A percentile compares a stretch with the other conserved stretches of the same genome.
Evolutionary conservation across 1,140 invertebrate species (phyloP).

Genomic region (Tetraneura akinire): DNA sequence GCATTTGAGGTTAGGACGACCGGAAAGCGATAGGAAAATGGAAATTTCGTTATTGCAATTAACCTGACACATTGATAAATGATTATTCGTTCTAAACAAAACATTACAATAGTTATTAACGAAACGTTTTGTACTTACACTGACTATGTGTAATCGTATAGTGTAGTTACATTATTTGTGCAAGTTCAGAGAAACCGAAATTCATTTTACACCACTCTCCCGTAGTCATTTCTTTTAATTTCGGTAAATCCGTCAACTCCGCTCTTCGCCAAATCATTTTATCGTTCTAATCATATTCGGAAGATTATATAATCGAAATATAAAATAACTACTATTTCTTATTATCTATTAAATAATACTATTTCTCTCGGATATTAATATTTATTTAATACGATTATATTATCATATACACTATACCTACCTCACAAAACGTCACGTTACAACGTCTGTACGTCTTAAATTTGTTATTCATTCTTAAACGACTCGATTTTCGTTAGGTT

Average conservation of each 20-base stretch:
- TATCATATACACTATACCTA: not conserved
- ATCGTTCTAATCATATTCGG: not conserved
- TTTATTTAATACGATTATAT: too few relatives aligned
- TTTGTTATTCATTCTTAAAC: not conserved
- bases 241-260: not conserved
- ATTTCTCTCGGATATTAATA: too few relatives aligned
- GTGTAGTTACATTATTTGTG: not conserved
- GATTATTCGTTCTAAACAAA: not conserved
- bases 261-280: not conserved
- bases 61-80: not conserved
- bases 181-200: not conserved
- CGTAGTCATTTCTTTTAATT: not conserved
- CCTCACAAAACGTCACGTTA: not conserved
- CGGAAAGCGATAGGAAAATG: not conserved
- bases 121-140: not conserved
- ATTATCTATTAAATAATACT: too few relatives aligned
- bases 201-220: too few relatives aligned
- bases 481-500: not conserved
- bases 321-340: too few relatives aligned
- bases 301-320: too few relatives aligned
- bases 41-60: not conserved
- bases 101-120: too few relatives aligned
- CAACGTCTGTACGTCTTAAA: too few relatives aligned
- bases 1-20: not conserved
- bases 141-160: not conserved